Evolutionary conservation across 2,888 invertebrate species (phyloP), one percentile per base, ranked within the genome.

Genomic region (Biston stratarius): DNA sequence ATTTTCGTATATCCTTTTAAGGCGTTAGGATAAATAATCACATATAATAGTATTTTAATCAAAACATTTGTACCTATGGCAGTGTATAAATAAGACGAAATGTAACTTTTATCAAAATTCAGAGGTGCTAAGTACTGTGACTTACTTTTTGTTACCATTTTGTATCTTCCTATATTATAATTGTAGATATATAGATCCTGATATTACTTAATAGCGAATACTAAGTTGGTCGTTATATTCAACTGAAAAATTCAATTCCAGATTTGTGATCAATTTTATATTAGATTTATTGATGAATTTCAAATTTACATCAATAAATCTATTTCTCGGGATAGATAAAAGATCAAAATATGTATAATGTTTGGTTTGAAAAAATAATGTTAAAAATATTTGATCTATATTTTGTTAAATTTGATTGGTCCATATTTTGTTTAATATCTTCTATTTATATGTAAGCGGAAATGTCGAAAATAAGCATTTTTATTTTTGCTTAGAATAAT

Each of bases 131-230:
- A 9, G 61, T 53, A 61, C 11, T 64, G 44, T 65, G 82, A 24
- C 24, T 24, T 24, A 24, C 24, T 24, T 24, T 24, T 59, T 62
- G 91, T 92, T 91, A 91, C 91, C 91, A 91, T 86, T 83, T 76
- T 82, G 82, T 85, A 83, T 84, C 79, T 80, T 84, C 79, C 79
- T 83, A 79, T 82, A 70, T 80, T 78, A 83, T 77, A 78, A 77
- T 84, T 81, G 64, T 83, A 83, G 76, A 83, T 83, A 78, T 79
- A 81, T 78, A 74, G 78, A 80, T 82, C 80, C 77, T 44, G 14
- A 59, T 48, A 51, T 34, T 14, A 61, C 47, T 40, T 0, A 52
- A 24, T 51, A 56, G 34, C 33, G 3, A 15, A 12, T n/a, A 33
- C 47, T 5, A 59, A 59, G 34, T 48, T 48, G 10, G 48, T 58